Conservation (phyloP, 2,113 vertebrate genomes). For the Urocynchramus pylzowi region DNA sequence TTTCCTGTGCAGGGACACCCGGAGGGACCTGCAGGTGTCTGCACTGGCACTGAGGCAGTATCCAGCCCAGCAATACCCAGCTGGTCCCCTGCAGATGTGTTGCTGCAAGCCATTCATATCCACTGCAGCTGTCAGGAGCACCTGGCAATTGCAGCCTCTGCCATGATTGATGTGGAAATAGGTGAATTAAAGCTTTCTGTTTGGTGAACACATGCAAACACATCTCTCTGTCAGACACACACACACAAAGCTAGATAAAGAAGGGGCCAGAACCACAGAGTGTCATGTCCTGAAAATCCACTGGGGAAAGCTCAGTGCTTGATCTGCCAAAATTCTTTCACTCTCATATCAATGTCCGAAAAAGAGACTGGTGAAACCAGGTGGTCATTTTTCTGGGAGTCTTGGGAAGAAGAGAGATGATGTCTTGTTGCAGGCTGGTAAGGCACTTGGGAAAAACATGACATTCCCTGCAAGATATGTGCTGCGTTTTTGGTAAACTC, state of each 20-base stretch:
- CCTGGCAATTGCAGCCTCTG: neutral
- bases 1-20: neutral
- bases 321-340: neutral
- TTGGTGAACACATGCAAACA: neutral
- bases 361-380: neutral
- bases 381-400: neutral
- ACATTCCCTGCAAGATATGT: neutral
- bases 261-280: neutral
- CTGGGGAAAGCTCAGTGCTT: neutral
- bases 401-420: neutral
- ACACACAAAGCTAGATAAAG: neutral
- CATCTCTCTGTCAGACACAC: neutral
- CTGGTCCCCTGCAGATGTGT: neutral
- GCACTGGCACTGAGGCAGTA: neutral
- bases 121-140: accelerated
- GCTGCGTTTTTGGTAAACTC: neutral
- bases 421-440: neutral
- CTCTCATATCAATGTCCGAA: neutral
- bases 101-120: neutral
- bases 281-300: neutral
- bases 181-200: neutral
- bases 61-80: neutral
- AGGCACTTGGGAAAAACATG: neutral
- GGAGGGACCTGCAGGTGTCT: neutral
- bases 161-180: neutral